A percentile compares a stretch with the other conserved stretches of the same genome.
Conservation (phyloP, 2,113 vertebrate species). For the Centrocercus urophasianus region DNA sequence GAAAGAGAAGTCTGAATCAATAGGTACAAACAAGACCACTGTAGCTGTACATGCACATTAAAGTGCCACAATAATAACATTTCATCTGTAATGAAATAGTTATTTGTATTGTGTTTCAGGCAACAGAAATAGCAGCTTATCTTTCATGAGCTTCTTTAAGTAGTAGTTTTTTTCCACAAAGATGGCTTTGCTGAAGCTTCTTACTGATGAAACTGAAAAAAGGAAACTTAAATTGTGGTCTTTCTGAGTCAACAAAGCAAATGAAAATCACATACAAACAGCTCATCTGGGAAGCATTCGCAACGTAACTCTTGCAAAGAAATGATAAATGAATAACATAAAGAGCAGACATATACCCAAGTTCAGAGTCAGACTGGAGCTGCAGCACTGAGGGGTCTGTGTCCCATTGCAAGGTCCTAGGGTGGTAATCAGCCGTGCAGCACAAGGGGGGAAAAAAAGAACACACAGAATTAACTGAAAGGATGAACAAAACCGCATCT, state of each 20-base stretch:
- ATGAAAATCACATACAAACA: slow-evolving; percentile 24
- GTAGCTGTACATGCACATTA: slow-evolving; percentile 20
- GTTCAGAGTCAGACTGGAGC: slow-evolving; percentile 97
- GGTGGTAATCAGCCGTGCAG: slow-evolving; percentile 81
- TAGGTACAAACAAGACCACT: slow-evolving; percentile 2
- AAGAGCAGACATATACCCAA: slow-evolving; percentile 90
- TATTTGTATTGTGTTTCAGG: slow-evolving; percentile 23
- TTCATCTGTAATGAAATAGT: slow-evolving; percentile 70
- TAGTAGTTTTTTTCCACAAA: slow-evolving; percentile 29
- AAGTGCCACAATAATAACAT: slow-evolving; percentile 57
- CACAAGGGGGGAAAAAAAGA: slow-evolving; percentile 78
- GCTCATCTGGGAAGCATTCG: slow-evolving; percentile 37
- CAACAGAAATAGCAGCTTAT: slow-evolving; percentile 38
- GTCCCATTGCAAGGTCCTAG: slow-evolving; percentile 99
- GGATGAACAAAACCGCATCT: slow-evolving; percentile 64
- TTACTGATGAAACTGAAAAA: slow-evolving; percentile 31
- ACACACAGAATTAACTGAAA: slow-evolving; percentile 85
- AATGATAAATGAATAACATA: slow-evolving; percentile 65
- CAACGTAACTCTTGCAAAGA: slow-evolving; percentile 71
- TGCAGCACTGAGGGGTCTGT: slow-evolving; percentile 99
- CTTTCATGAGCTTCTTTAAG: slow-evolving; percentile 41
- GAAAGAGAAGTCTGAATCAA: slow-evolving; percentile 36
- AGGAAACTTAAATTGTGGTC: slow-evolving; percentile 52
- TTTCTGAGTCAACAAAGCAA: slow-evolving; percentile 49
- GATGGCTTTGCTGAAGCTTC: slow-evolving; percentile 43